Base-by-base conservation (phyloP, 2,113 vertebrate genomes). In the Bungarus multicinctus region DNA sequence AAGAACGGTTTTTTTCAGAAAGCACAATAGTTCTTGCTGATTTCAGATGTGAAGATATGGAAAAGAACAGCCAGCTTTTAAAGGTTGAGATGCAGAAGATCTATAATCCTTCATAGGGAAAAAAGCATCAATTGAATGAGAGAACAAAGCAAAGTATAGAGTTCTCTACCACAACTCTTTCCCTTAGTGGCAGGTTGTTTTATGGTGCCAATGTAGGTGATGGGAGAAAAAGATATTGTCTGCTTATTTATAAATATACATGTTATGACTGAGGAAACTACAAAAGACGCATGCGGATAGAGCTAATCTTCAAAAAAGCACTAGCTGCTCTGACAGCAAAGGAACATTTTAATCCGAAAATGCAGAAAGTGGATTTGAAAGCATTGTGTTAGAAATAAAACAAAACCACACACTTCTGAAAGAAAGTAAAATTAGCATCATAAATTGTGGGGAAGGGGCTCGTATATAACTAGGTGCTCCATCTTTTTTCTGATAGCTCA, bases 11-110 rank as follows among this genome's bases (percentile, higher is more conserved):
- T 39, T 81, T 52, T 90, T 30, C 64, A 52, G 85, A 94, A 93
- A 95, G 91, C 27, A 91, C 55, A 89, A 45, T 81, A 92, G 90
- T 95, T 91, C 55, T 43, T 91, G 64, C 3, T 95, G 53, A 89
- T 94, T 93, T 86, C 27, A 90, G 93, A 96, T 92, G 2, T 2
- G 52, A 88, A 10, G 53, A 89, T 93, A 52, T 10, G 91, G 27
- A 93, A 60, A 91, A 58, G 12, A 81, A 90, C 43, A 0, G 0
- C 39, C 58, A 91, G 27, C 25, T 50, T 54, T 20, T 50, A 39
- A 92, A 53, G 85, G 57, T 52, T 30, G 52, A 54, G 14, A 88
- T 92, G 54, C 22, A 50, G 91, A 60, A 58, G 25, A 50, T 50
- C 39, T 58, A 45, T 91, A 34, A 85, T 92, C 11, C 55, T 89